A percentile compares a stretch with the other conserved stretches of the same genome.
phyloP scores from a whole-genome alignment of 2,888 invertebrate genomes.

The Cosmopolites sordidus region DNA sequence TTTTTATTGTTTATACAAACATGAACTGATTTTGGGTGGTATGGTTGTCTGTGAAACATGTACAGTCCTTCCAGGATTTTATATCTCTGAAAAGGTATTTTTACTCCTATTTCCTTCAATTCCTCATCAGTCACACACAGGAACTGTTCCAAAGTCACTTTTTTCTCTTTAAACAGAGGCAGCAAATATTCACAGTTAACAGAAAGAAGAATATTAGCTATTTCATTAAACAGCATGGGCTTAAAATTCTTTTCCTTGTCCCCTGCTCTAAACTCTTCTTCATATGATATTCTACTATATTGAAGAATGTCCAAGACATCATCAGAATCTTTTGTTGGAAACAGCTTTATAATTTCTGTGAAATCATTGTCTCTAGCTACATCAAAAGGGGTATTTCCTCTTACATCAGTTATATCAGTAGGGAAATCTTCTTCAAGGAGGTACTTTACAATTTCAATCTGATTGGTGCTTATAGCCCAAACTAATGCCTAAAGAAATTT shows the following conservation, averaged over 20 bases:
- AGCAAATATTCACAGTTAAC: slow-evolving; percentile 56
- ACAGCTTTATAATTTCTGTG: slow-evolving; percentile 48
- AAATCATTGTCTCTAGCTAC: slow-evolving; percentile 55
- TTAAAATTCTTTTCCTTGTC: slow-evolving; percentile 36
- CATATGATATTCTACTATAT: slow-evolving; percentile 28
- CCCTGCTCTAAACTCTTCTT: slow-evolving; percentile 25
- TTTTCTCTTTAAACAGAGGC: slow-evolving; percentile 48
- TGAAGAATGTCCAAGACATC: slow-evolving; percentile 26
- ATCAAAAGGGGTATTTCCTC: slow-evolving; percentile 51
- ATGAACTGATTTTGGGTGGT: slow-evolving; percentile 50
- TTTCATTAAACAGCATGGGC: slow-evolving; percentile 52
- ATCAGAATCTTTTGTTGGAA: slow-evolving; percentile 46
- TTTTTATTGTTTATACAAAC: slow-evolving; percentile 42
- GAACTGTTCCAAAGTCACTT: slow-evolving; percentile 55
- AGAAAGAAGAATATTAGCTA: slow-evolving; percentile 56
- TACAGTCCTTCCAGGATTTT: slow-evolving; percentile 54
- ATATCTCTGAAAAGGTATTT: slow-evolving; percentile 57
- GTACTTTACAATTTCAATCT: slow-evolving; percentile 52
- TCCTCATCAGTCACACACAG: slow-evolving; percentile 56
- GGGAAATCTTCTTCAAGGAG: slow-evolving; percentile 55
- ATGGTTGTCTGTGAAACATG: slow-evolving; percentile 57
- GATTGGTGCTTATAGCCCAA: slow-evolving; percentile 59
- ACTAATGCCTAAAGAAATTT: slow-evolving; percentile 54
- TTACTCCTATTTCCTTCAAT: slow-evolving; percentile 55
- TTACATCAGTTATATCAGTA: slow-evolving; percentile 51